Conservation (phyloP, 2,113 vertebrate species). For the Leptodactylus fuscus region DNA sequence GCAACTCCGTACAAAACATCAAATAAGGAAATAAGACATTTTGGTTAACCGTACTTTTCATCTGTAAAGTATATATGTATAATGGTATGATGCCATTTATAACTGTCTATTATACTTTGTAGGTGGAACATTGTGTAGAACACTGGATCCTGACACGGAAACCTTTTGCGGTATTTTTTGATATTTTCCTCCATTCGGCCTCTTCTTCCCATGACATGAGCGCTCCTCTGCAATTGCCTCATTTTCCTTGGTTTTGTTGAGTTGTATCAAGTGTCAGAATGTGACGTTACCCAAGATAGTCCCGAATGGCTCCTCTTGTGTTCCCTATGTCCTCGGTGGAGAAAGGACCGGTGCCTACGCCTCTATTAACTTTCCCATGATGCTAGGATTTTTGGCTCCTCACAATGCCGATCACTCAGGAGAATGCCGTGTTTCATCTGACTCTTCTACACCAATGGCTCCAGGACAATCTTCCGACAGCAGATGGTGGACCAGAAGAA, state of each 20-base stretch:
- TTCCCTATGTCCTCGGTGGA: background rate
- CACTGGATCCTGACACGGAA: background rate
- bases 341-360: background rate
- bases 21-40: conserved; percentile 26
- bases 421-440: conserved; percentile 88
- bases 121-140: background rate
- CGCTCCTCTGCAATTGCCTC: rapidly evolving
- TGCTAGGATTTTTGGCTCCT: conserved; percentile 67
- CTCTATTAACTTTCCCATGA: conserved; percentile 68
- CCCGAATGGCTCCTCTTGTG: background rate
- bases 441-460: conserved; percentile 89
- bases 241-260: background rate
- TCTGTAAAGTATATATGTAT: background rate
- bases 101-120: background rate
- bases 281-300: rapidly evolving
- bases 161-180: background rate
- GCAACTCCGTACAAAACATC: conserved; percentile 32
- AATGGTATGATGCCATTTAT: background rate
- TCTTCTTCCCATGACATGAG: background rate
- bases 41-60: background rate
- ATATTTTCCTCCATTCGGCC: rapidly evolving
- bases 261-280: conserved; percentile 51
- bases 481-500: conserved; percentile 70
- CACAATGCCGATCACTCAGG: conserved; percentile 94
- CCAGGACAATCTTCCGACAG: conserved; percentile 70